phyloP scores from a whole-genome alignment of 2,113 vertebrate species.

The Sapayoa aenigma region DNA sequence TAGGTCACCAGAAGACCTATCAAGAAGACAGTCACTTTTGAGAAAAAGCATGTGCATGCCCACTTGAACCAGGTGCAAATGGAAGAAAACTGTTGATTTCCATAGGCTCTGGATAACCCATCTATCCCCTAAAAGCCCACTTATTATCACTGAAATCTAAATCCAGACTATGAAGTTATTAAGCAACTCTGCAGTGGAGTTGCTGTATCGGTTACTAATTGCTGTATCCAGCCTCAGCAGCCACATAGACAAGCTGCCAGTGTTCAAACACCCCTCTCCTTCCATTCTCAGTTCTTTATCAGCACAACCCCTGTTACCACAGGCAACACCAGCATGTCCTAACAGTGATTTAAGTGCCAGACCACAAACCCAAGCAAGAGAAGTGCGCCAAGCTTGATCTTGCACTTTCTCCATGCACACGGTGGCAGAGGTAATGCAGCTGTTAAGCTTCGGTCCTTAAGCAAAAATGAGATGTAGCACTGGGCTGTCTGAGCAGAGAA shows the following conservation, averaged over 20 bases:
- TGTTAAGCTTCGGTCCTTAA: neutral
- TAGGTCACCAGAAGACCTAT: neutral
- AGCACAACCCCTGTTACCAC: neutral
- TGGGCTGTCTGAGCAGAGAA: neutral
- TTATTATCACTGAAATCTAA: neutral
- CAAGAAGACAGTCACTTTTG: neutral
- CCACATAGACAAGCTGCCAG: neutral
- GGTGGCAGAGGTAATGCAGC: neutral
- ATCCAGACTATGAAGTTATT: neutral
- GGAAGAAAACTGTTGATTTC: neutral
- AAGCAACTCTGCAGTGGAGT: neutral
- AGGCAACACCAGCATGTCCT: neutral
- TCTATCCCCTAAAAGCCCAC: neutral
- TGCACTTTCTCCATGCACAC: neutral
- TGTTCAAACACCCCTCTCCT: neutral
- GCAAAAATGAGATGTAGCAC: neutral
- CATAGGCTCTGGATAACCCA: neutral
- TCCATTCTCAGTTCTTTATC: neutral
- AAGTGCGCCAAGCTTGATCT: neutral
- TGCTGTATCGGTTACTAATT: neutral
- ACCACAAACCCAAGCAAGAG: neutral
- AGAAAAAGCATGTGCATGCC: neutral
- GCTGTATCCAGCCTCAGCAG: neutral
- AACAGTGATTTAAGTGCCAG: neutral
- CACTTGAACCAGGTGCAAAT: neutral